A percentile compares a stretch with the other conserved stretches of the same genome.
These are phyloP conservation scores for Epinephelus malabaricus DNA, from an alignment of 2,797 vertebrate species.

Conservation along the genomic window DNA sequence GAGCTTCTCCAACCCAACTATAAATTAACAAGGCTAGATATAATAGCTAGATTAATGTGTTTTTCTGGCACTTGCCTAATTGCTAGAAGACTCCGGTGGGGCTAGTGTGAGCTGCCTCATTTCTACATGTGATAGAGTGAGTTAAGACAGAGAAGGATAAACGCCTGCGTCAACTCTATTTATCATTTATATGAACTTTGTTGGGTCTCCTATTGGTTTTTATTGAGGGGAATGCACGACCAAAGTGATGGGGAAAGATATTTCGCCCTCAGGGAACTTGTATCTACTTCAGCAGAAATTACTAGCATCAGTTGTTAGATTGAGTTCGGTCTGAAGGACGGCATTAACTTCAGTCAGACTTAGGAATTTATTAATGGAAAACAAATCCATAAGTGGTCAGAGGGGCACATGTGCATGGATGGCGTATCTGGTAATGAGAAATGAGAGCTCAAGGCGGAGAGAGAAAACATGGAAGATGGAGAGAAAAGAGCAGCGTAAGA, in stretches of 20 bases:
- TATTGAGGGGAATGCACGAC: slow-evolving; percentile 36
- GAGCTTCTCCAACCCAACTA: slow-evolving; percentile 82
- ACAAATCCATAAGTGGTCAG: slow-evolving; percentile 72
- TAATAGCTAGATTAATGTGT: slow-evolving; percentile 88
- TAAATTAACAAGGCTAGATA: slow-evolving; percentile 87
- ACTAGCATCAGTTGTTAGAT: slow-evolving; percentile 55
- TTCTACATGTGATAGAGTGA: slow-evolving; percentile 75
- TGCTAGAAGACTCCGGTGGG: slow-evolving; percentile 83
- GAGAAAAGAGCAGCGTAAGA: slow-evolving; percentile 36
- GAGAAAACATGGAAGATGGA: slow-evolving; percentile 26
- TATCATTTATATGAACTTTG: slow-evolving; percentile 74
- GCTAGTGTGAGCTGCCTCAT: slow-evolving; percentile 71
- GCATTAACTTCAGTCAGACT: slow-evolving; percentile 59
- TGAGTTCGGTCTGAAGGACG: slow-evolving; percentile 53
- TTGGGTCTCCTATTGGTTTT: slow-evolving; percentile 56
- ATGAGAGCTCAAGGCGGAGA: slow-evolving; percentile 52
- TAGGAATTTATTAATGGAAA: slow-evolving; percentile 64
- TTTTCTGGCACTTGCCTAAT: slow-evolving; percentile 87
- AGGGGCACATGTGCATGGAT: slow-evolving; percentile 56
- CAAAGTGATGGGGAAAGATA: slow-evolving; percentile 43
- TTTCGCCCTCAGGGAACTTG: slow-evolving; percentile 45
- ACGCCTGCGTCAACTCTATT: slow-evolving; percentile 58
- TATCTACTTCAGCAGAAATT: slow-evolving; percentile 57
- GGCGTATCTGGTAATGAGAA: slow-evolving; percentile 70
- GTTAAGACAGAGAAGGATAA: slow-evolving; percentile 67